Base-by-base conservation (phyloP, 2,113 vertebrate species). In the Oreochromis tanganicae region DNA sequence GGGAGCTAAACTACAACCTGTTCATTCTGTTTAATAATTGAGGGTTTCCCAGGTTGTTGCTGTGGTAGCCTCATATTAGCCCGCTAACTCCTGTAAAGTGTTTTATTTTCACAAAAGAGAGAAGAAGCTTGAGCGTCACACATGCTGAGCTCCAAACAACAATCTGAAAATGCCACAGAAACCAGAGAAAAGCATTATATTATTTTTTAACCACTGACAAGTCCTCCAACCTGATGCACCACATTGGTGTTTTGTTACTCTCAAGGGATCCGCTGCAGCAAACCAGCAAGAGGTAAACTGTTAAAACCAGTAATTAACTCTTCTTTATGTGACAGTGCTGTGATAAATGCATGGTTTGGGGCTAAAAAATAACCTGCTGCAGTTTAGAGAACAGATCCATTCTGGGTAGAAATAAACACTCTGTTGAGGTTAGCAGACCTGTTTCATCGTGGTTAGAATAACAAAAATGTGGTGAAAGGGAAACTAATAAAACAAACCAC, bases 161-260 rank as follows among this genome's bases (percentile, higher is more conserved):
- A 73, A 73, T 73, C 21, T 73, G 66, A 73, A 73, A 75, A 19
- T 11, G 41, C 24, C 24, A 75, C 68, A 48, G 24, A 75, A 75
- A 29, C 21, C 68, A 46, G 41, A 46, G 24, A 46, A 50, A 75
- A 32, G 46, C 27, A 19, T 52, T 50, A 32, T n/a, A 0, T 0
- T 32, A 78, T 32, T n/a, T 1, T 52, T 52, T n/a, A 13, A 52
- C 46, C 16, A 1, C n/a, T 0, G 9, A 52, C 16, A 32, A 32
- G 0, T 50, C 24, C 16, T 9, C 27, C 73, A 52, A n/a, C 27
- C 27, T 34, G 43, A 78, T 78, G 27, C 43, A 12, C 10, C 27
- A 5, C 16, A 32, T 73, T 0, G 38, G 38, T 43, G 5, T 24
- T 73, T 46, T 10, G 8, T 27, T 46, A 17, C 41, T 1, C 2